Percentiles rank a stretch among this genome's conserved stretches.
These are phyloP conservation scores for Drosophila parabipectinata DNA, from an alignment of 1,140 invertebrate species.

Conservation along the genomic window DNA sequence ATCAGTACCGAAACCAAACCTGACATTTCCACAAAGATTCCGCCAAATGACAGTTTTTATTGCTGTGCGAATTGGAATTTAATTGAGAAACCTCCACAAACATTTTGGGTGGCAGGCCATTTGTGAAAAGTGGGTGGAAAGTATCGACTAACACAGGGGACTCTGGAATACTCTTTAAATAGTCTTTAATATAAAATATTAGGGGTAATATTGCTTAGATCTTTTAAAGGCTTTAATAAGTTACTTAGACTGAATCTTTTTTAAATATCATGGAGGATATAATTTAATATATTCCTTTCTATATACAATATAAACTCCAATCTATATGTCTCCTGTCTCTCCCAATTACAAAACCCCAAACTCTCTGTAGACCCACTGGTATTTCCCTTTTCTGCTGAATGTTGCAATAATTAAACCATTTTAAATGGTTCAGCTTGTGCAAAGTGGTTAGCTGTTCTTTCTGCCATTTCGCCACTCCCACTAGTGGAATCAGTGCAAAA, in stretches of 20 bases:
- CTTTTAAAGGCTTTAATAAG: not conserved
- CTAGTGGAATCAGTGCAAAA: slow-evolving; percentile 12
- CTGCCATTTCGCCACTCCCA: slow-evolving; percentile 10
- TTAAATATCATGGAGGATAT: too few species aligned
- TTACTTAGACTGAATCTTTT: too few species aligned
- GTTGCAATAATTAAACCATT: slow-evolving; percentile 28
- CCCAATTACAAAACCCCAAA: not conserved
- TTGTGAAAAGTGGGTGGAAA: not conserved
- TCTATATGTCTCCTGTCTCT: too few species aligned
- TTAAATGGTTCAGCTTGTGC: slow-evolving; percentile 21
- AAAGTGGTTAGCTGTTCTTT: slow-evolving; percentile 7
- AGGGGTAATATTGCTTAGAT: too few species aligned
- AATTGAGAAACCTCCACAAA: slow-evolving; percentile 56
- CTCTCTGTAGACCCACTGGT: not conserved
- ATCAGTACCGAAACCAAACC: not conserved
- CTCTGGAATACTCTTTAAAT: not conserved
- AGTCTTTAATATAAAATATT: not conserved
- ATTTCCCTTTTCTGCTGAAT: not conserved
- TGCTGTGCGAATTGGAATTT: slow-evolving; percentile 64
- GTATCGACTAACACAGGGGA: not conserved
- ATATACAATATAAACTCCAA: too few species aligned
- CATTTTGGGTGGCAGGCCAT: too few species aligned
- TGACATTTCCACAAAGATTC: slow-evolving; percentile 6
- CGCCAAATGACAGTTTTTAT: slow-evolving; percentile 58
- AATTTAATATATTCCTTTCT: too few species aligned